These are phyloP conservation scores for Antheraea pernyi DNA, from an alignment of 1,140 invertebrate species.

Conservation along the genomic window DNA sequence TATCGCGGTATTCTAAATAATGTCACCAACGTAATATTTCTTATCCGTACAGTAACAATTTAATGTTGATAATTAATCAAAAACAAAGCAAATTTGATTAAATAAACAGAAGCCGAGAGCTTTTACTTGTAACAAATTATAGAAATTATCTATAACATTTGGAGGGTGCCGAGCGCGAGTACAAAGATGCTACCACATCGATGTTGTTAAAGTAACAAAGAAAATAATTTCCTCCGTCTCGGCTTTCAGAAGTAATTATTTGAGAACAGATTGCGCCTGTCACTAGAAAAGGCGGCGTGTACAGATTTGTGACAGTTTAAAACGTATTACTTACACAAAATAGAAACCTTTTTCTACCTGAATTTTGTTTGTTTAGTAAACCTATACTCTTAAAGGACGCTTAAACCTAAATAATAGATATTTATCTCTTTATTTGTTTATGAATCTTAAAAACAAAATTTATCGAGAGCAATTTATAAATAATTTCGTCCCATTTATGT, in stretches of 20 bases:
- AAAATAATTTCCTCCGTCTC: slow-evolving; percentile 66
- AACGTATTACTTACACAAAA: background rate
- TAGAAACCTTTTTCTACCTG: background rate
- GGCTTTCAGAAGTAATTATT: slow-evolving; percentile 70
- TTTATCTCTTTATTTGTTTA: background rate
- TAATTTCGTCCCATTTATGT: too few relatives aligned
- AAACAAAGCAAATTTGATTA: background rate
- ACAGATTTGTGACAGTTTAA: slow-evolving; percentile 27
- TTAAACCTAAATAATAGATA: slow-evolving; percentile 23
- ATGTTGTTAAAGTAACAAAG: slow-evolving; percentile 53
- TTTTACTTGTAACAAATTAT: slow-evolving; percentile 16
- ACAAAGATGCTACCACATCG: slow-evolving; percentile 30
- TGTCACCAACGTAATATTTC: background rate
- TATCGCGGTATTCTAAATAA: background rate
- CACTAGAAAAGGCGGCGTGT: slow-evolving; percentile 39
- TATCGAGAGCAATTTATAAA: too few relatives aligned
- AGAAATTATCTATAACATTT: slow-evolving; percentile 12
- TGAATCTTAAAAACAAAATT: too few relatives aligned
- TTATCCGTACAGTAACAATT: background rate
- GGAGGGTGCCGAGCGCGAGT: slow-evolving; percentile 1
- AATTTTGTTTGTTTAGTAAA: slow-evolving; percentile 14
- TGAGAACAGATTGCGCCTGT: slow-evolving; percentile 70
- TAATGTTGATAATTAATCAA: background rate
- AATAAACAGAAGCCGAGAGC: slow-evolving; percentile 4
- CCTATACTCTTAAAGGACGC: slow-evolving; percentile 13